These are phyloP conservation scores for Microcaecilia unicolor DNA, from an alignment of 2,797 vertebrate genomes.

Conservation along the genomic window DNA sequence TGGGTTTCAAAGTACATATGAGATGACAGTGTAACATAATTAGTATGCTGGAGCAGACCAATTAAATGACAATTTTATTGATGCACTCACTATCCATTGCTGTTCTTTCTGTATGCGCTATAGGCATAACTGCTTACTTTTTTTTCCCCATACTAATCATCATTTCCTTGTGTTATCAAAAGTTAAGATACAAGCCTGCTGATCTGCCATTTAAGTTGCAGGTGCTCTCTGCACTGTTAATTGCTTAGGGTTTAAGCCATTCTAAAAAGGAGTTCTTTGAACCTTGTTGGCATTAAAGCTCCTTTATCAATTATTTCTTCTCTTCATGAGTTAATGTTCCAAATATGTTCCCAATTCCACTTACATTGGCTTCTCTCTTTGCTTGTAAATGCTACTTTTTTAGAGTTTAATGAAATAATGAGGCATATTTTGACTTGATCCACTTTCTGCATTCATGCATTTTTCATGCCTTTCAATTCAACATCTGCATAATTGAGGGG, in stretches of 20 bases:
- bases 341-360: slow-evolving; percentile 17
- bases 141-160: slow-evolving; percentile 16
- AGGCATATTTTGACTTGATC: slow-evolving; percentile 23
- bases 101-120: not conserved
- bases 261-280: slow-evolving; percentile 17
- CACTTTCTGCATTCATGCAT: slow-evolving; percentile 11
- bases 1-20: no score
- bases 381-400: slow-evolving; percentile 24
- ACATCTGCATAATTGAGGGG: slow-evolving; percentile 10
- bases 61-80: not conserved
- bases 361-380: slow-evolving; percentile 7
- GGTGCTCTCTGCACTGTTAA: slow-evolving; percentile 15
- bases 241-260: slow-evolving; percentile 20
- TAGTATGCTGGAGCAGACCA: slow-evolving; percentile 4
- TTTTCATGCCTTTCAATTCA: slow-evolving; percentile 20
- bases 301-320: no score
- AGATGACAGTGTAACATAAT: not conserved
- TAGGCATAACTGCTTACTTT: not conserved
- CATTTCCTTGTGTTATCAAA: not conserved
- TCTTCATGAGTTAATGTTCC: slow-evolving; percentile 15
- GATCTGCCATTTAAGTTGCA: slow-evolving; percentile 33
- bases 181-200: not conserved
- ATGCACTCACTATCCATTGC: not conserved
- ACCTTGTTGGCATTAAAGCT: no score
- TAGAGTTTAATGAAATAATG: slow-evolving; percentile 29